phyloP scores from a whole-genome alignment of 2,113 vertebrate genomes.

The Regulus satrapa region DNA sequence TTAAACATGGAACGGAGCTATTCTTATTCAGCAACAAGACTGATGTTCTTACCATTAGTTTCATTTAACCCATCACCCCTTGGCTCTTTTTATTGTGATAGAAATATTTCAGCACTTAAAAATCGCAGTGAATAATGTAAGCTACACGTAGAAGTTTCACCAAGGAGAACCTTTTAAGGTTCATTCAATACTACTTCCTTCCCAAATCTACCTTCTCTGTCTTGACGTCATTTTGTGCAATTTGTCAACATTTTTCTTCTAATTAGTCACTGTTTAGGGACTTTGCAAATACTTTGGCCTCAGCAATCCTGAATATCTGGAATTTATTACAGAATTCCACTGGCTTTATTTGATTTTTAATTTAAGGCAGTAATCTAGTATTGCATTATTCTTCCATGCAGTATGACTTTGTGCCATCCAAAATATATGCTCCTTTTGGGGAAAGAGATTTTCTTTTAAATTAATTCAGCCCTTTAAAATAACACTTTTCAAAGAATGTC shows the following conservation, averaged over 20 bases:
- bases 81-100: neutral
- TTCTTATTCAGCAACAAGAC: neutral
- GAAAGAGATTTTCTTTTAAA: neutral
- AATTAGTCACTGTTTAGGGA: constrained; percentile 22
- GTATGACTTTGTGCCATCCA: neutral
- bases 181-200: neutral
- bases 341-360: constrained; percentile 44
- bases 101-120: neutral
- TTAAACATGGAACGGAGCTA: neutral
- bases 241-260: constrained; percentile 5
- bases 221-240: neutral
- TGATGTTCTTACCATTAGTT: neutral
- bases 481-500: neutral
- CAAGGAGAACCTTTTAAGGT: neutral
- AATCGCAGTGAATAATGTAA: neutral
- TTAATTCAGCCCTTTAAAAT: neutral
- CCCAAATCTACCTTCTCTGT: neutral
- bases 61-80: neutral
- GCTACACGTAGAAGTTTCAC: neutral
- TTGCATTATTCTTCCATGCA: neutral
- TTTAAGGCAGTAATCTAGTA: constrained; percentile 33
- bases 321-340: constrained; percentile 44
- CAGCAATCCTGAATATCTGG: constrained; percentile 36
- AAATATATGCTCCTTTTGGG: neutral
- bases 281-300: neutral